Conservation (phyloP, 92 coral and sea anemone genomes). For the Parazoanthus swiftii region DNA sequence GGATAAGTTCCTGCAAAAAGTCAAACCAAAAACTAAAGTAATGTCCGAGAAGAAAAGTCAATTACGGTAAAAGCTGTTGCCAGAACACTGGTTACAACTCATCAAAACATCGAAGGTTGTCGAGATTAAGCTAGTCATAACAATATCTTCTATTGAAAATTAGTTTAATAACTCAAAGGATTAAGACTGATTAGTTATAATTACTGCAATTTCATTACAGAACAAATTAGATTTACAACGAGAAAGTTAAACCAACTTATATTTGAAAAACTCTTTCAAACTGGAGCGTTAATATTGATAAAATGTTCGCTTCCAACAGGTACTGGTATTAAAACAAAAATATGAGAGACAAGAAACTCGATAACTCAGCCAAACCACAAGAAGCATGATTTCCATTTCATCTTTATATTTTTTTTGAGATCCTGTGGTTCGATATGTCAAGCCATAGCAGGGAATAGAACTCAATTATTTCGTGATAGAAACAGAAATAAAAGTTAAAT, state of each 20-base stretch:
- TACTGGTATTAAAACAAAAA: neutral
- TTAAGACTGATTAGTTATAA: neutral
- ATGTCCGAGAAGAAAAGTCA: too few relatives aligned
- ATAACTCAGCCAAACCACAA: neutral
- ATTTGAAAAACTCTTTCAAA: slow-evolving; percentile 4
- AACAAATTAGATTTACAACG: neutral
- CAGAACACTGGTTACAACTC: neutral
- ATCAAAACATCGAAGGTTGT: too few relatives aligned
- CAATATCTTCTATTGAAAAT: too few relatives aligned
- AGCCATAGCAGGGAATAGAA: neutral
- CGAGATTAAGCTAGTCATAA: neutral
- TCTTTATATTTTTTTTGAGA: neutral
- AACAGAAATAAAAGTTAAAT: neutral
- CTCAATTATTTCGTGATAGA: neutral
- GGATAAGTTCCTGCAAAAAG: too few relatives aligned
- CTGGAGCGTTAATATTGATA: neutral
- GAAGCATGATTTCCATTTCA: neutral
- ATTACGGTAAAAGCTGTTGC: neutral
- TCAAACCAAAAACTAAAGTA: too few relatives aligned
- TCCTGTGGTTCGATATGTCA: neutral
- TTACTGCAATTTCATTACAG: neutral
- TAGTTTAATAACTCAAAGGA: neutral
- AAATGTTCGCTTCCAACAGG: neutral
- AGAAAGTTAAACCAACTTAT: neutral
- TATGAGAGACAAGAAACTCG: neutral